Evolutionary conservation across 92 coral and sea anemone species (phyloP), one percentile per base, ranked within the genome.

Genomic region (Umimayanthus chanpuru): DNA sequence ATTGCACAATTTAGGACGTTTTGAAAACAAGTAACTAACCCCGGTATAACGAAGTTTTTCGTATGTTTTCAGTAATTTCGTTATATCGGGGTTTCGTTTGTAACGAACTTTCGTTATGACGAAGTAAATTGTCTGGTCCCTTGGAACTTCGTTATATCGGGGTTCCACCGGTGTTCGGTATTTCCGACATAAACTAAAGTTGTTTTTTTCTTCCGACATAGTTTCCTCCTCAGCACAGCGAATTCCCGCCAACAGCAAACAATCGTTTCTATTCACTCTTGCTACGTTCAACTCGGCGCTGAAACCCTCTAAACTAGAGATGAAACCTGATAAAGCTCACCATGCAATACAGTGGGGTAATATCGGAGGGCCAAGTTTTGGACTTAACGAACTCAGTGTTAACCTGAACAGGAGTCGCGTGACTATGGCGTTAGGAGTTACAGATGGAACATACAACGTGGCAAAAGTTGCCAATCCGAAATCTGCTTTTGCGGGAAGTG

Each of bases 311-410:
- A 71, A 71, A 16, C 36, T 26, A 8, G 38, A 32, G 28, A 71
- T 71, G 29, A 14, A 26, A 28, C 38, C 76, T 26, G 36, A 32
- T 26, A 71, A 21, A 71, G 28, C 14, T 71, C 38, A 71, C 32
- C 40, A 71, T 32, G 76, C 76, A 32, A 32, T 71, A 71, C 76
- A 71, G 18, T 71, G 76, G 76, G 76, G 76, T 71, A 71, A 71
- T 26, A 4, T 4, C 15, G 76, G 76, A 7, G 76, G 76, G 76
- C 76, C 76, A 8, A 71, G 76, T 32, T 71, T 71, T 71, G 76
- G 76, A 71, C 12, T 28, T 15, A 71, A 71, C 23, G 76, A 71
- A 23, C 76, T 71, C 8, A 71, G 28, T 71, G 38, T 71, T 71
- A 32, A 71, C 39, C 38, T 71, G 5, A 32, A 71, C 76, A 26